Evolutionary conservation across 2,113 vertebrate genomes (phyloP), one percentile per base, ranked within the genome.

Genomic region (Pardalotus punctatus): DNA sequence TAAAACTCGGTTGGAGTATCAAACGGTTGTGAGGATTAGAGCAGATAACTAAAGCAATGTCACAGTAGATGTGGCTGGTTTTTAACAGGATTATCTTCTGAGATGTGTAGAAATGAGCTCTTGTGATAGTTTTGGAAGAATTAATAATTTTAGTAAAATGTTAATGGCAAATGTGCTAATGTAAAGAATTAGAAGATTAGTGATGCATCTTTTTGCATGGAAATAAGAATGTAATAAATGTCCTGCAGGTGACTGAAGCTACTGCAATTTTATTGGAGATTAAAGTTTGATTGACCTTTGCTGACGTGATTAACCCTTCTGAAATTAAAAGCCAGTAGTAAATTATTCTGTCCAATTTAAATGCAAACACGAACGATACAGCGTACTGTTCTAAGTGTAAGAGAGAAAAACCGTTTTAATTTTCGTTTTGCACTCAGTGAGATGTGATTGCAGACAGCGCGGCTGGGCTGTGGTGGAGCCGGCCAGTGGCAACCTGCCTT

Each of bases 281-380:
- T 98, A 97, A 97, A 98, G 97, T 98, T 98, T 97, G 96, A 97
- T 97, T 98, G 98, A 97, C 98, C 98, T 98, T 98, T 98, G 93
- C 96, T 96, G 96, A 97, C 96, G 88, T 97, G 97, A 98, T 98
- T 98, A 98, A 98, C 97, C 98, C 96, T 97, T 97, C 88, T 90
- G 94, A 97, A 98, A 98, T 98, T 98, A 98, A 98, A 98, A 98
- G 84, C 79, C 60, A 84, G 81, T 76, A 86, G 85, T 95, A 97
- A 98, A 98, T 97, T 96, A 98, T 97, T 98, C 97, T 92, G 92
- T 94, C 94, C 94, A 97, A 98, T 98, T 98, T 98, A 98, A 98
- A 98, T 98, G 97, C 97, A 98, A 98, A 97, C 98, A 92, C 28
- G 12, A 80, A 96, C 31, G 70, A 77, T 54, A 61, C 23, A 81